Percentiles rank a stretch among this genome's conserved stretches.
phyloP scores from a whole-genome alignment of 37 sponge, comb jelly and placozoan genomes.

The Agelas oroides region DNA sequence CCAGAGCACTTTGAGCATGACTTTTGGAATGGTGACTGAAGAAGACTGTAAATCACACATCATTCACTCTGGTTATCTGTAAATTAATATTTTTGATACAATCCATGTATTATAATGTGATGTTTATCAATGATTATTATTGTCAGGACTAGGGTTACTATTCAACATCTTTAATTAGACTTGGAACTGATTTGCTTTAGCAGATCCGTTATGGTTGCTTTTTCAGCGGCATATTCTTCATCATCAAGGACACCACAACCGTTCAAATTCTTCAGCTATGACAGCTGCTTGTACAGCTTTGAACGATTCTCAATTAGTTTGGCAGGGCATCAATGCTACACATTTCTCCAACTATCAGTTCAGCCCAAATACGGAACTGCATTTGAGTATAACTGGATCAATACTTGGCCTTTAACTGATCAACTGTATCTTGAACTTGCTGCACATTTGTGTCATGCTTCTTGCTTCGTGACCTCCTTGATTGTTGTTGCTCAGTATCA shows the following conservation, averaged over 20 bases:
- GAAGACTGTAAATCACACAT: conserved; percentile 34
- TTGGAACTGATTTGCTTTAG: not conserved
- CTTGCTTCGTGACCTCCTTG: not conserved
- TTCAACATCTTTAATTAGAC: not conserved
- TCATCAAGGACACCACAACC: not conserved
- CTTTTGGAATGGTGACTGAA: conserved; percentile 20
- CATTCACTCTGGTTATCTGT: conserved; percentile 25
- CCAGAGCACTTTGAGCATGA: conserved; percentile 27
- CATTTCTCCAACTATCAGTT: not conserved
- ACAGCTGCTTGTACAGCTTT: conserved; percentile 29
- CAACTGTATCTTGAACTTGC: not conserved
- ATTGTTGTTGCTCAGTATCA: not conserved
- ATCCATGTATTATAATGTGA: not conserved
- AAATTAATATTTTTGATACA: not conserved
- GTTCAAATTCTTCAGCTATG: not conserved
- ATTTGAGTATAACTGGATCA: not conserved
- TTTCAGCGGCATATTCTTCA: not conserved
- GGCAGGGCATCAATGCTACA: conserved; percentile 24
- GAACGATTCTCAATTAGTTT: conserved; percentile 27
- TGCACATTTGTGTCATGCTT: not conserved
- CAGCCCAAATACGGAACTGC: conserved; percentile 18
- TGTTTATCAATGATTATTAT: too few species aligned
- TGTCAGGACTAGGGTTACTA: too few species aligned
- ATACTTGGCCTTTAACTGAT: not conserved
- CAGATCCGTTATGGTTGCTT: not conserved